These are phyloP conservation scores for Paratilapia polleni DNA, from an alignment of 2,113 vertebrate species.

Conservation along the genomic window DNA sequence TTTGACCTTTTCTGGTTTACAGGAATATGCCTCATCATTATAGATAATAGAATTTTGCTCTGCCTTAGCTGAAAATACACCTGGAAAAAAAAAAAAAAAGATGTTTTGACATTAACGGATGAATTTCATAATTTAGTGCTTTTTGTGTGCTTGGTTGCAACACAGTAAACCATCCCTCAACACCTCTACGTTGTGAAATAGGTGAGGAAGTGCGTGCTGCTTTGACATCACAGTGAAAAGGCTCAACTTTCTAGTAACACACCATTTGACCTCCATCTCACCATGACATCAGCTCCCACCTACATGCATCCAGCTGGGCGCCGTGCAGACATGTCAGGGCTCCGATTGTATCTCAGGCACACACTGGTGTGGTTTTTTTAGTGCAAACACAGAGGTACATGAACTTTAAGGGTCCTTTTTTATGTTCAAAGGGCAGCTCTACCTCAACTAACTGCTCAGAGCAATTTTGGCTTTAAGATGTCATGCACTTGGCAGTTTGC, in stretches of 20 bases:
- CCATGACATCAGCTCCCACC: conserved; percentile 67
- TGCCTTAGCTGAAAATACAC: background rate
- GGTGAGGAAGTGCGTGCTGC: conserved; percentile 15
- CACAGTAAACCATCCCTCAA: background rate
- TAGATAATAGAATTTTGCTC: background rate
- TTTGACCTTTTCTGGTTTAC: background rate
- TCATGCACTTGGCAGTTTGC: background rate
- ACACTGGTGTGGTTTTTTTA: conserved; percentile 9
- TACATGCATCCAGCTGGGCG: conserved; percentile 34
- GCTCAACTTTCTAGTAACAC: conserved; percentile 53
- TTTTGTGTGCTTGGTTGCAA: background rate
- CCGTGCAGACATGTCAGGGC: conserved; percentile 43
- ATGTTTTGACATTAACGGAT: background rate
- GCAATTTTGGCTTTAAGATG: background rate
- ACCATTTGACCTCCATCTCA: conserved; percentile 71
- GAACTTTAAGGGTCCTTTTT: conserved; percentile 27
- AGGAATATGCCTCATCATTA: background rate
- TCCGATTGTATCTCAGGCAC: conserved; percentile 56
- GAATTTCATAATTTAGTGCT: background rate
- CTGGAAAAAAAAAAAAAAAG: background rate
- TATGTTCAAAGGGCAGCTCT: background rate
- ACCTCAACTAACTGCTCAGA: background rate
- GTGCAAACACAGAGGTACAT: conserved; percentile 29
- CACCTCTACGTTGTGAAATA: conserved; percentile 25
- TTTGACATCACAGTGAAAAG: conserved; percentile 14